These are phyloP conservation scores for Myopa testacea DNA, from an alignment of 2,888 invertebrate species.

Conservation along the genomic window DNA sequence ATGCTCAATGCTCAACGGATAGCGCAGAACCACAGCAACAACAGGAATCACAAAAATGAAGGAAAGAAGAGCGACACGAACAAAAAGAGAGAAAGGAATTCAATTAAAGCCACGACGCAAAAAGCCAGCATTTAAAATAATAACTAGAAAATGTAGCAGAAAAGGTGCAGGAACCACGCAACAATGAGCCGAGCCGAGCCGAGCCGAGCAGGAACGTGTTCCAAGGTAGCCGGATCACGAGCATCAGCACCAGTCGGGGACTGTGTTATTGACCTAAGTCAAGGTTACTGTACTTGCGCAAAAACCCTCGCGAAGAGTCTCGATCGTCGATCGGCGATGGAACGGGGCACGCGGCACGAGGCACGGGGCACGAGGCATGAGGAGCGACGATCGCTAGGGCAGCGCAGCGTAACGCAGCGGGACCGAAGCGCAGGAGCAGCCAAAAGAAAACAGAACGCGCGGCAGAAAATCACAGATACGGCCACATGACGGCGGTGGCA, in stretches of 20 bases:
- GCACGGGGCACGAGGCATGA: not conserved
- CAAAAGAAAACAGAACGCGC: too few relatives aligned
- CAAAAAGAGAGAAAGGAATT: constrained; percentile 3
- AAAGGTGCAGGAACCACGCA: constrained; percentile 32
- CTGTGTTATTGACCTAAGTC: constrained; percentile 65
- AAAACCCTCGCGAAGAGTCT: constrained; percentile 37
- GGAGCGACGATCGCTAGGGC: not conserved
- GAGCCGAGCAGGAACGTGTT: not conserved
- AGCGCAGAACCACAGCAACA: constrained; percentile 8
- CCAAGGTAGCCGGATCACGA: constrained; percentile 6
- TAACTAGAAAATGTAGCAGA: constrained; percentile 12
- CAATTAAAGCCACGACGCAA: constrained; percentile 18
- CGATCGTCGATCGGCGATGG: not conserved
- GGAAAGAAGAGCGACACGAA: not conserved
- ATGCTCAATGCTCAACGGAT: constrained; percentile 14
- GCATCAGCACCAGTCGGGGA: constrained; percentile 13
- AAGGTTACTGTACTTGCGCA: constrained; percentile 64
- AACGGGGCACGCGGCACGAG: not conserved
- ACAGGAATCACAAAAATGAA: not conserved
- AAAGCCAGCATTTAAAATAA: constrained; percentile 17
- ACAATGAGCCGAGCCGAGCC: constrained; percentile 18
- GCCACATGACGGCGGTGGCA: not conserved
- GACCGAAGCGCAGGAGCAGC: not conserved
- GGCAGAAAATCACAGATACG: too few relatives aligned
- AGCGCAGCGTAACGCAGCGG: not conserved